Evolutionary conservation across 2,113 vertebrate genomes (phyloP), one percentile per base, ranked within the genome.

Genomic region (Colaptes auratus): DNA sequence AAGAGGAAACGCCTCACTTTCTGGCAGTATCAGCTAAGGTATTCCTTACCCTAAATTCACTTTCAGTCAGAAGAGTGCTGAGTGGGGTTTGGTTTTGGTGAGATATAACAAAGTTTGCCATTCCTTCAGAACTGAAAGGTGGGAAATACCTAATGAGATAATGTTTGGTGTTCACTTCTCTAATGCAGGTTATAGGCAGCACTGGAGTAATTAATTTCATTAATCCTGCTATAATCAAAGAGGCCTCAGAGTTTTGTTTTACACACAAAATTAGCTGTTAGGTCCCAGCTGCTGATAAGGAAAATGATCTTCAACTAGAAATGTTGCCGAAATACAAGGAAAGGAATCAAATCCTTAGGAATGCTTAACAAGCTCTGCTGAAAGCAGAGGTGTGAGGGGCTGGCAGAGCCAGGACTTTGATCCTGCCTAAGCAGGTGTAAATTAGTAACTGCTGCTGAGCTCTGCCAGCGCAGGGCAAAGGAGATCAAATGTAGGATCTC

Each of bases 11-110:
- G 3, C 12, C 2, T n/a, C 10, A 9, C 20, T 52, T 48, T 12
- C 11, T 46, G 55, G 31, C 71, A 72, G 82, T 15, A 56, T 46
- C 36, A 44, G 33, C 28, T 52, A 24, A 92, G 65, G 48, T 66
- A 33, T 27, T 70, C 36, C 61, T 77, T 81, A 23, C 27, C n/a
- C 28, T 36, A 48, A 56, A 65, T 39, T 60, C 31, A 13, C 2
- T 36, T 69, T 44, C 27, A 90, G 63, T 58, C 77, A 94, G 56
- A 74, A 60, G 50, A 78, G 61, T 46, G 17, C 8, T 0, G 12
- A 28, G 18, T 66, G 60, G 10, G 7, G 0, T 3, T 75, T 61
- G 42, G 42, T 5, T 3, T 72, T 61, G 42, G 14, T 3, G 15
- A 82, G 44, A 28, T 50, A 12, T 15, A 64, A 80, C 17, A 69